These are phyloP conservation scores for Antennarius maculatus DNA, from an alignment of 2,797 vertebrate species.

Conservation along the genomic window DNA sequence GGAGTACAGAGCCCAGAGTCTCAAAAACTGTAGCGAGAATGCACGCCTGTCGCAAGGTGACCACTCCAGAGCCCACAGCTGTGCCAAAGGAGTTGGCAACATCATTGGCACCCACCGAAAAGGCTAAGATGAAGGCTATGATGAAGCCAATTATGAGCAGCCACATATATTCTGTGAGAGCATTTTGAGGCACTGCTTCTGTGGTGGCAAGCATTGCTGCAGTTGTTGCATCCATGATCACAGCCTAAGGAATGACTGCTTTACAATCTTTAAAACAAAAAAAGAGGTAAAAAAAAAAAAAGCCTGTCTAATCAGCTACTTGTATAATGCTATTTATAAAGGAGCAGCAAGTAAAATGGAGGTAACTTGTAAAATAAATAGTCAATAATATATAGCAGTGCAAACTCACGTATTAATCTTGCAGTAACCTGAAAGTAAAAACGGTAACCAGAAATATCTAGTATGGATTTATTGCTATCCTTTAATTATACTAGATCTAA, in stretches of 20 bases:
- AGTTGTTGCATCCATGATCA: constrained; percentile 81
- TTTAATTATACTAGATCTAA: constrained; percentile 75
- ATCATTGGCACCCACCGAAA: constrained; percentile 97
- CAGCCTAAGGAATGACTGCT: constrained; percentile 44
- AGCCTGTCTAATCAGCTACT: constrained; percentile 53
- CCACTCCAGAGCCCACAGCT: constrained; percentile 95
- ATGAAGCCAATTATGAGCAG: constrained; percentile 93
- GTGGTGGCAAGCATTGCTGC: constrained; percentile 60
- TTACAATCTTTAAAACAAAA: constrained; percentile 71
- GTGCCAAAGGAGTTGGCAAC: constrained; percentile 99
- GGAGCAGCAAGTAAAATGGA: constrained; percentile 76
- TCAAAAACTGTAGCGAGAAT: constrained; percentile 94
- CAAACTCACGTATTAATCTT: constrained; percentile 67
- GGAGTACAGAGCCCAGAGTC: constrained; percentile 91
- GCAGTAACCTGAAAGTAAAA: constrained; percentile 69
- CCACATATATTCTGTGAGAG: constrained; percentile 82
- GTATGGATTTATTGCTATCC: constrained; percentile 87
- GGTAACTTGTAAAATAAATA: constrained; percentile 83
- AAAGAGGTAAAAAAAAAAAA: constrained; percentile 22
- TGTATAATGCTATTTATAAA: constrained; percentile 42
- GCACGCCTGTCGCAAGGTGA: constrained; percentile 94
- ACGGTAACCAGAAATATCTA: constrained; percentile 62
- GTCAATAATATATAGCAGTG: constrained; percentile 66
- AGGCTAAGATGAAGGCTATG: constrained; percentile 95
- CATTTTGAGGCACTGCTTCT: constrained; percentile 3